Evolutionary conservation across 2,888 invertebrate genomes (phyloP).

Genomic region (Celastrina argiolus): DNA sequence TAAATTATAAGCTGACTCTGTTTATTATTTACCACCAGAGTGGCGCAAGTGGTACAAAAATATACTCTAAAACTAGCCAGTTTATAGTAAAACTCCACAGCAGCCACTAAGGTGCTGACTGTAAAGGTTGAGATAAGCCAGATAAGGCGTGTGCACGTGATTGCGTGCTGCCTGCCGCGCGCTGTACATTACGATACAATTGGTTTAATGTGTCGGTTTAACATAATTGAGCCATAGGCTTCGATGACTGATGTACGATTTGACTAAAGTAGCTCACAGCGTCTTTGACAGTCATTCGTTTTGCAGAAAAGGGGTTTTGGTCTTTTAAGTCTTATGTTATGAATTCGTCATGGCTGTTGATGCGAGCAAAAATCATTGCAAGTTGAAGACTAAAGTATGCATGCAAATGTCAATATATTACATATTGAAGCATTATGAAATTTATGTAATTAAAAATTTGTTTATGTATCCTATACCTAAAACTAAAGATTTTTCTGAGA

Average conservation of each 20-base stretch:
- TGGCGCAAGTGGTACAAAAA: too few species aligned
- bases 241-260: not conserved
- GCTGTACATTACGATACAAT: not conserved
- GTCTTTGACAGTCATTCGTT: not conserved
- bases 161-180: constrained; percentile 12
- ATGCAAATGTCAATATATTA: too few species aligned
- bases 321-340: not conserved
- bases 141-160: constrained; percentile 11
- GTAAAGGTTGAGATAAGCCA: constrained; percentile 7
- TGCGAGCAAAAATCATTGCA: too few species aligned
- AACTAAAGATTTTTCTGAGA: not conserved
- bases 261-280: not conserved
- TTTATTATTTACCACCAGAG: too few species aligned
- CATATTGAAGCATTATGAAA: not conserved
- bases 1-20: too few species aligned
- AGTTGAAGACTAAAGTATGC: too few species aligned
- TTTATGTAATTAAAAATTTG: too few species aligned
- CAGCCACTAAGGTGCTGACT: not conserved
- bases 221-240: not conserved
- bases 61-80: not conserved
- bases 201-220: not conserved
- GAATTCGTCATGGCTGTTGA: not conserved
- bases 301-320: not conserved
- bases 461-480: not conserved
- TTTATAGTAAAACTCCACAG: not conserved